These are phyloP conservation scores for Poecilia latipinna DNA, from an alignment of 2,113 vertebrate genomes.

Conservation along the genomic window DNA sequence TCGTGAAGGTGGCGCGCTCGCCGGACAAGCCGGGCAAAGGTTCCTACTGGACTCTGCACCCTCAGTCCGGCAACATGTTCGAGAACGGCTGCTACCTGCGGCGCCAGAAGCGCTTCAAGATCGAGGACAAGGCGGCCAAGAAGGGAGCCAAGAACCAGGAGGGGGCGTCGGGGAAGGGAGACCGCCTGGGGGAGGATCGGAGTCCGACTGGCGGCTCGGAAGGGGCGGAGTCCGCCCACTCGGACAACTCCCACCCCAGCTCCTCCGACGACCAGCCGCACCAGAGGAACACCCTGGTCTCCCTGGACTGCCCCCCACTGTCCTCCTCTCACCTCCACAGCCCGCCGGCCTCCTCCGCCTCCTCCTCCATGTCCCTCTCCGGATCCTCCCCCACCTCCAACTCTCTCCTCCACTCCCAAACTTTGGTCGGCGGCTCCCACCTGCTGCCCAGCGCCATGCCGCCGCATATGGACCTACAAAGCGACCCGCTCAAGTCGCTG, in stretches of 20 bases:
- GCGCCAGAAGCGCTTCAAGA: conserved; percentile 92
- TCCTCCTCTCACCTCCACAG: conserved; percentile 72
- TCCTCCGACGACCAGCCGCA: conserved; percentile 81
- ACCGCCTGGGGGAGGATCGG: conserved; percentile 70
- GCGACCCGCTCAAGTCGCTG: conserved; percentile 86
- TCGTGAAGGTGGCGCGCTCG: conserved; percentile 90
- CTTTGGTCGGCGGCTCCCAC: conserved; percentile 69
- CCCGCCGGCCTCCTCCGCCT: conserved; percentile 69
- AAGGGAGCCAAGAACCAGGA: conserved; percentile 69
- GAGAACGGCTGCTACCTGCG: conserved; percentile 92
- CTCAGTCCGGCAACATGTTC: conserved; percentile 92
- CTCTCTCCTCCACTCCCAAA: conserved; percentile 78
- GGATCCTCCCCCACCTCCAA: conserved; percentile 70
- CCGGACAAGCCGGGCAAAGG: conserved; percentile 92
- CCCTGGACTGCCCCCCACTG: conserved; percentile 75
- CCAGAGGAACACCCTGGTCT: conserved; percentile 64
- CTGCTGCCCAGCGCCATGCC: conserved; percentile 82
- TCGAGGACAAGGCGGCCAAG: conserved; percentile 85
- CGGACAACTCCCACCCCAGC: conserved; percentile 81
- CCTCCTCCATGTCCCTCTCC: conserved; percentile 66
- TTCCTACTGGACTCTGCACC: conserved; percentile 92
- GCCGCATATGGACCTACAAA: conserved; percentile 87
- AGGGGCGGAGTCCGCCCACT: conserved; percentile 81
- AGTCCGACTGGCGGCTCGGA: conserved; percentile 80
- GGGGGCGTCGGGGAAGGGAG: conserved; percentile 62